Conservation (phyloP, 2,113 vertebrate genomes). For the Anguilla rostrata region DNA sequence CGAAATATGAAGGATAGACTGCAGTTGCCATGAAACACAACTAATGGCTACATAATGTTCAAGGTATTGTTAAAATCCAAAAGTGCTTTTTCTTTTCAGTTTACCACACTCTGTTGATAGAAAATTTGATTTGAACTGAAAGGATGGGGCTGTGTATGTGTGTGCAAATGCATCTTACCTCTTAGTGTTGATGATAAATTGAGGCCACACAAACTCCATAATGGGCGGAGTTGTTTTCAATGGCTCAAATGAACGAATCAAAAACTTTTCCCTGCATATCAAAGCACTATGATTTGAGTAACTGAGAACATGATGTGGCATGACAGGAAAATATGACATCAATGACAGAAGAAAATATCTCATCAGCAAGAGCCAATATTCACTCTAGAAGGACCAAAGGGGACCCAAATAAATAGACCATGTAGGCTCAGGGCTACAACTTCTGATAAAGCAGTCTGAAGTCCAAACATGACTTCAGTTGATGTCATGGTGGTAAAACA, state of each 20-base stretch:
- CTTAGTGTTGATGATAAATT: not conserved
- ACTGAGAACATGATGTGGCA: not conserved
- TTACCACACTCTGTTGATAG: not conserved
- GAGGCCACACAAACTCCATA: not conserved
- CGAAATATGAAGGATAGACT: not conserved
- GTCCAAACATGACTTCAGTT: too few species aligned
- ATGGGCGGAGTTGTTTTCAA: not conserved
- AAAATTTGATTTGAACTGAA: not conserved
- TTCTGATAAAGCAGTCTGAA: too few species aligned
- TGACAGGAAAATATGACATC: too few species aligned
- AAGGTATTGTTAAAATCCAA: not conserved
- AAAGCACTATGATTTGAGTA: not conserved
- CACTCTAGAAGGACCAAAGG: too few species aligned
- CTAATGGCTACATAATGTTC: not conserved
- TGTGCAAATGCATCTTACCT: not conserved
- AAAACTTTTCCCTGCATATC: not conserved
- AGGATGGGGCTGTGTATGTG: constrained; percentile 1
- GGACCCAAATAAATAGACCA: too few species aligned
- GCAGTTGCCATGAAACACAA: not conserved
- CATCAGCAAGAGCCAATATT: too few species aligned
- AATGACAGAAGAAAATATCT: too few species aligned
- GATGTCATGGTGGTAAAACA: too few species aligned
- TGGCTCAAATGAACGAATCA: not conserved
- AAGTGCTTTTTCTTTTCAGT: not conserved
- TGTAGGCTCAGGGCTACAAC: too few species aligned